Base-by-base conservation (phyloP, 2,888 invertebrate genomes). In the Agrochola litura region DNA sequence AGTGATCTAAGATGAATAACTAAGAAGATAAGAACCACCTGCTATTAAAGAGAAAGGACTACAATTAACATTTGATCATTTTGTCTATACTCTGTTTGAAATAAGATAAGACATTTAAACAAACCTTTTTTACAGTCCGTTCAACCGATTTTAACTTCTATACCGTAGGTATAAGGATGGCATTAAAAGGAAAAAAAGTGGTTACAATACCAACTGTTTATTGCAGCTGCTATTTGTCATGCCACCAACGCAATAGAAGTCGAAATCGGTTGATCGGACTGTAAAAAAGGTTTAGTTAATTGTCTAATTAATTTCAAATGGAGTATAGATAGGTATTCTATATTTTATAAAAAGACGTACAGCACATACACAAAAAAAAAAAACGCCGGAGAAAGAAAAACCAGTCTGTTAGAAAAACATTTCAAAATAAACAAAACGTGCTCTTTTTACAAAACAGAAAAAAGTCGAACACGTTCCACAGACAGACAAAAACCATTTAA, bases 371-470 rank as follows among this genome's bases (percentile, higher is more conserved):
- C 37, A 46, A 54, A 81, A 52, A 52, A 2, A 30, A 25, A 37
- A 64, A 64, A 81, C 25, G 1, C 3, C 43, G 14, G 25, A 52
- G n/a, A 52, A 66, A 46, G 46, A 41, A 76, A 73, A 82, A 22
- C 37, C 30, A 46, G 60, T 30, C 54, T 46, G 30, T 46, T 60
- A 14, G n/a, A 72, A 61, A 46, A 71, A 68, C 43, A 65, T 61
- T 83, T 79, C 6, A 46, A 79, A 83, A 68, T 52, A 83, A 78
- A 22, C 46, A 64, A 60, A 52, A 83, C 80, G 73, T 83, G 83
- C 5, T 68, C 25, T 60, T 83, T 78, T 81, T 81, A 83, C 67
- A 67, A 83, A 81, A 58, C 43, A 63, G 49, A 19, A 76, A 52
- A 67, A 78, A n/a, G 25, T 58, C 56, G 43, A 46, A 61, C 14